Evolutionary conservation across 2,113 vertebrate genomes (phyloP), one percentile per base, ranked within the genome.

Genomic region (Erpornis zantholeuca): DNA sequence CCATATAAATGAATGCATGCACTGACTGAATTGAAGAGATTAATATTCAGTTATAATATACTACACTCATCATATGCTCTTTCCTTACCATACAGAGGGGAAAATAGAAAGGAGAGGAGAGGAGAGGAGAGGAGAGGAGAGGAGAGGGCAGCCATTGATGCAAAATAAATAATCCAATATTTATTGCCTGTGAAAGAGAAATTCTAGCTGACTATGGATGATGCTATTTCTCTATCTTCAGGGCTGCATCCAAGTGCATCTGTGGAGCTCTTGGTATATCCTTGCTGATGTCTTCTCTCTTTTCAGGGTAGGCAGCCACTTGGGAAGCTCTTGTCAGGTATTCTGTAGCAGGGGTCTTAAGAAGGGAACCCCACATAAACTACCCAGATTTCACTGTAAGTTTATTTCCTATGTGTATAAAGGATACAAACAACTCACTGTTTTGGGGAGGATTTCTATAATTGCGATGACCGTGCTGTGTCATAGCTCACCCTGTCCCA

Each of bases 1-100:
- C 96, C 97, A 82, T 96, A 94, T 96, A 97, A 97, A 97, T 97
- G 94, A 97, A 95, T 92, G 93, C 88, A 87, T 75, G 96, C 77
- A 88, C 86, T 86, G 91, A 71, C 94, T 94, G 96, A 97, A 97
- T 87, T 94, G 93, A 90, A 59, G 66, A 96, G 96, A 96, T 97
- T 97, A 96, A 97, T 97, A 97, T 95, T 97, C 93, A 78, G 92
- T 90, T 94, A 86, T 69, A 96, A 95, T 94, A 88, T 60, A 94
- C 79, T 84, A 92, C 82, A 76, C 86, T 97, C 77, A 90, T 97
- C 90, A 86, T 92, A 65, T 80, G 95, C 63, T 96, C 88, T 92
- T 95, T 94, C 92, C 85, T 94, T 92, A 72, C 66, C 76, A 69
- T 72, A 90, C 52, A 91, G 82, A 95, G 75, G 63, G 44, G 52